phyloP scores from a whole-genome alignment of 2,113 vertebrate genomes.

The Lagopus leucura region DNA sequence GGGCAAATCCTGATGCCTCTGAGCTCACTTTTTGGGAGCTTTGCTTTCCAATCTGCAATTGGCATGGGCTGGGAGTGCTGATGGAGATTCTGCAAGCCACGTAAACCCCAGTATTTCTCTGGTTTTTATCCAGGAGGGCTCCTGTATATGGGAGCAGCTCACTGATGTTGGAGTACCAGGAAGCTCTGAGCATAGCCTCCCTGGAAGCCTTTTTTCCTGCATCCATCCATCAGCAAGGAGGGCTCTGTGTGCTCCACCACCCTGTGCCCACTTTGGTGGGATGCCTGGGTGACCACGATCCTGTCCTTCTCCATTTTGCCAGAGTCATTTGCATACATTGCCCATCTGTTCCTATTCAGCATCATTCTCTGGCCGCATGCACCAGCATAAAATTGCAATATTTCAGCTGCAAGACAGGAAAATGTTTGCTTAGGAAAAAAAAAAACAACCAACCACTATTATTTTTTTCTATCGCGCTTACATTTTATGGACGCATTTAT shows the following conservation, averaged over 20 bases:
- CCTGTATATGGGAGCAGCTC: neutral
- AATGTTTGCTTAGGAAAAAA: neutral
- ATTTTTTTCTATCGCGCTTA: neutral
- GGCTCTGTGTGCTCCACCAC: neutral
- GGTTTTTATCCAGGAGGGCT: neutral
- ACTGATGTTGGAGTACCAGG: rapidly evolving
- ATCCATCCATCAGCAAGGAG: neutral
- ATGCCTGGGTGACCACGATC: neutral
- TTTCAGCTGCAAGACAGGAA: constrained; percentile 15
- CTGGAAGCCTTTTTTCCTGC: rapidly evolving
- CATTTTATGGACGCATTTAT: neutral
- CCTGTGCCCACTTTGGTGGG: neutral
- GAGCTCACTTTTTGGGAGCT: rapidly evolving
- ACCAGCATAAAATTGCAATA: neutral
- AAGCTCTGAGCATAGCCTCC: neutral
- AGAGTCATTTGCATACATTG: neutral
- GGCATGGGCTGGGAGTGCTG: neutral
- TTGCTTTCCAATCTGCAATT: neutral
- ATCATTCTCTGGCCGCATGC: neutral
- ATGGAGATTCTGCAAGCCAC: neutral
- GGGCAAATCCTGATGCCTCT: neutral
- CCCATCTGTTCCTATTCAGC: constrained; percentile 33
- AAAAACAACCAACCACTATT: rapidly evolving
- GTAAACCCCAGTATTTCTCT: neutral
- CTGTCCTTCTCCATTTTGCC: neutral